Conservation (phyloP, 2,888 invertebrate genomes). For the Julus scanicus region DNA sequence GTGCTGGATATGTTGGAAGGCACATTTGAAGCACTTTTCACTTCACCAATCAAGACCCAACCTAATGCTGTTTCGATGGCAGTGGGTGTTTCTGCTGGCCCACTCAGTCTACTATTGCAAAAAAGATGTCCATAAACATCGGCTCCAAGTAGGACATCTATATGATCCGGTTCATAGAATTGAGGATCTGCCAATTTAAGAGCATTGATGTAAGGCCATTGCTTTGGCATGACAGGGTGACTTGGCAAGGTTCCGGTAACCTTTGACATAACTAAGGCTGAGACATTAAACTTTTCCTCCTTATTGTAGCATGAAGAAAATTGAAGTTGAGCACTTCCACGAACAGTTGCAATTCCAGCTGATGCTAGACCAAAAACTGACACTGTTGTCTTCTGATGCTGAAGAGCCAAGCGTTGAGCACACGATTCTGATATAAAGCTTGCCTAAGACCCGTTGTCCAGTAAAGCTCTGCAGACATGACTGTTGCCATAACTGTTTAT, state of each 20-base stretch:
- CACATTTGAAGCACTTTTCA: neutral
- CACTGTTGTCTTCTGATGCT: neutral
- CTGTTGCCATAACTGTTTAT: neutral
- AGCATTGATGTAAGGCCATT: neutral
- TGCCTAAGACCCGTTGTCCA: neutral
- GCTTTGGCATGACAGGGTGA: neutral
- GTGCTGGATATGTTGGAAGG: neutral
- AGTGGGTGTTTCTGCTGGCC: neutral
- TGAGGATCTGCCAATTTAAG: neutral
- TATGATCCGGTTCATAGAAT: neutral
- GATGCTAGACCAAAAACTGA: neutral
- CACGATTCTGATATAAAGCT: neutral
- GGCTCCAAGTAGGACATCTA: neutral
- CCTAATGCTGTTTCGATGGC: neutral
- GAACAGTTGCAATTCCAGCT: neutral
- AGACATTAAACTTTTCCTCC: neutral
- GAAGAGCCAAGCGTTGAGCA: neutral
- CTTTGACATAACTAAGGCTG: neutral
- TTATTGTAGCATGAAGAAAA: neutral
- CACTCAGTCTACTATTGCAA: neutral
- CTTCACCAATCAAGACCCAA: neutral
- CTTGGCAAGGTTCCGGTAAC: neutral
- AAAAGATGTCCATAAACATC: neutral
- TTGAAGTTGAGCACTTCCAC: neutral
- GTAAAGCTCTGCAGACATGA: neutral